phyloP scores from a whole-genome alignment of 2,888 invertebrate species.

The Pecten maximus region DNA sequence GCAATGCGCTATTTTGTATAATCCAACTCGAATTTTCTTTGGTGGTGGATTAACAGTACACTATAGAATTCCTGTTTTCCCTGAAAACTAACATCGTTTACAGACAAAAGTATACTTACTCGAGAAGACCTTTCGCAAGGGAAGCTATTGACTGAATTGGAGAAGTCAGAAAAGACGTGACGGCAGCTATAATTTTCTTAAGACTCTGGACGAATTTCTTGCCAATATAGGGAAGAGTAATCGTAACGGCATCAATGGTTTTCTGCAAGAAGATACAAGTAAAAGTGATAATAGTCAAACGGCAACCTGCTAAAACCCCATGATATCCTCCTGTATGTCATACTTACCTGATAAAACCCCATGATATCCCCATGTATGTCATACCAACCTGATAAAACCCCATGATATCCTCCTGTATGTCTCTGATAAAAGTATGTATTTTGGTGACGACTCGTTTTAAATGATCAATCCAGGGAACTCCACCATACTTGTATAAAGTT shows the following conservation, averaged over 20 bases:
- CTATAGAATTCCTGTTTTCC: no score
- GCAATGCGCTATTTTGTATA: no score
- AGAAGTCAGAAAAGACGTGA: slow-evolving; percentile 54
- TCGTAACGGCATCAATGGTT: slow-evolving; percentile 62
- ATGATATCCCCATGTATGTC: no score
- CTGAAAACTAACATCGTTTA: no score
- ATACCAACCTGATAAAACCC: slow-evolving; percentile 54
- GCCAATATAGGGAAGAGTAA: slow-evolving; percentile 62
- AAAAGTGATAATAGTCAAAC: background rate
- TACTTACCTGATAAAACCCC: no score
- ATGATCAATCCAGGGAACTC: slow-evolving; percentile 48
- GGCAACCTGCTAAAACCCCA: no score
- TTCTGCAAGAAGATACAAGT: slow-evolving; percentile 48
- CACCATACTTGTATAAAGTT: slow-evolving; percentile 42
- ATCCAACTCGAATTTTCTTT: no score
- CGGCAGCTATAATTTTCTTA: slow-evolving; percentile 52
- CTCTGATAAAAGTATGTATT: slow-evolving; percentile 48
- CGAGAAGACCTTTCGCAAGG: slow-evolving; percentile 54
- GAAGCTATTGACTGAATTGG: slow-evolving; percentile 59
- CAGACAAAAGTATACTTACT: slow-evolving; percentile 57
- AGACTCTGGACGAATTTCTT: slow-evolving; percentile 62
- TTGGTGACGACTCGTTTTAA: slow-evolving; percentile 51
- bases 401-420: slow-evolving; percentile 48
- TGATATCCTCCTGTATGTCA: no score
- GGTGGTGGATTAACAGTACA: no score